Evolutionary conservation across 2,113 vertebrate species (phyloP), one percentile per base, ranked within the genome.

Genomic region (Scatophagus argus): DNA sequence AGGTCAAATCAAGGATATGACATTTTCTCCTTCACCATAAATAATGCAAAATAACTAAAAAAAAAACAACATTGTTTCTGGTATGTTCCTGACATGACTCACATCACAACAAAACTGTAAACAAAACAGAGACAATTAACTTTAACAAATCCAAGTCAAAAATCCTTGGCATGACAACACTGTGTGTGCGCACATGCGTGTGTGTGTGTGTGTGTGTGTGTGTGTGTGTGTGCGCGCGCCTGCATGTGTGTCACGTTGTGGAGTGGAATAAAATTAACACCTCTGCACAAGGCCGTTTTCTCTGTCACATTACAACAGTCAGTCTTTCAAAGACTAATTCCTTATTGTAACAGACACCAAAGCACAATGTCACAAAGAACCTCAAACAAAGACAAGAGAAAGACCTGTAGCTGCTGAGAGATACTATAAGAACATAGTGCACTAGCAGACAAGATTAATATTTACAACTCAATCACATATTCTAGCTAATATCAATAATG

Each of bases 1-100:
- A 2, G 49, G 51, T 65, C 2, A 5, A 55, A 70, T 51, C 34
- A 31, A 52, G 58, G 47, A 81, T 41, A 1, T 63, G 52, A 59
- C 55, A 70, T 77, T 88, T 79, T 79, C 65, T 76, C 58, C 69
- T 32, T 49, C 16, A 25, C 64, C 39, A 79, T 82, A 74, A 85
- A 80, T 71, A 58, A 83, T 64, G 71, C 71, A 74, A 23, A 25
- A 67, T 34, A 41, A 76, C 43, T 34, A 56, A 74, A 29, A 41
- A 39, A 25, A 31, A 31, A 25, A 52, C 51, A 65, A 75, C 49
- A 16, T 21, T 32, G 60, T 23, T 44, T 86, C 78, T 69, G 56
- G 52, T 64, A n/a, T 61, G 52, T 80, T 81, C 58, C 59, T 84
- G 69, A 60, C 61, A 59, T 66, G 84, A 81, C 58, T 51, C 31